Conservation (phyloP, 2,888 invertebrate genomes). For the Lithophane ornitopus region DNA sequence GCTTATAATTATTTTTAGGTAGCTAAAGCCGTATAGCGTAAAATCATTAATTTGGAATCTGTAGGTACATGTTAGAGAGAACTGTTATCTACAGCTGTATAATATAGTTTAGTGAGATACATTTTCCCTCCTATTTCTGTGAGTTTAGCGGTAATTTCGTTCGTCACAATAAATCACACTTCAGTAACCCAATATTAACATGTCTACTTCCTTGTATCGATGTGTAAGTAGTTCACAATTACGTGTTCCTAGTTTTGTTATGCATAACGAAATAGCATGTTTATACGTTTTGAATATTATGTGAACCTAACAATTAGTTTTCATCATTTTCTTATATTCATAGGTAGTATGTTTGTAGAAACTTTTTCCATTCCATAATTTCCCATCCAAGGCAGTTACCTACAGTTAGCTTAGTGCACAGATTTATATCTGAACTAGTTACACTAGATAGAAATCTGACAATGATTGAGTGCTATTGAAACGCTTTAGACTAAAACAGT, state of each 20-base stretch:
- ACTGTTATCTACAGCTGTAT: not conserved
- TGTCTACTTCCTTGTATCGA: slow-evolving; percentile 40
- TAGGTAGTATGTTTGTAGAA: slow-evolving; percentile 19
- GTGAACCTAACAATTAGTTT: slow-evolving; percentile 10
- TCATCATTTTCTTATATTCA: slow-evolving; percentile 24
- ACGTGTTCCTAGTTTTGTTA: slow-evolving; percentile 32
- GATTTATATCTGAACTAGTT: slow-evolving; percentile 57
- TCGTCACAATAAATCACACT: slow-evolving; percentile 31
- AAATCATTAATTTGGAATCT: slow-evolving; percentile 20
- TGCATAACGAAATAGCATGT: slow-evolving; percentile 53
- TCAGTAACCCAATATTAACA: slow-evolving; percentile 32
- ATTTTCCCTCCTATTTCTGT: slow-evolving; percentile 13
- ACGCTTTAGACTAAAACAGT: slow-evolving; percentile 30
- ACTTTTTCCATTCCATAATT: slow-evolving; percentile 38
- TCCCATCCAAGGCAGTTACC: slow-evolving; percentile 49
- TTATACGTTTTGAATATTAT: slow-evolving; percentile 24
- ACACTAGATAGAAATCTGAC: slow-evolving; percentile 56
- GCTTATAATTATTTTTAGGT: slow-evolving; percentile 19
- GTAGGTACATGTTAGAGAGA: not conserved
- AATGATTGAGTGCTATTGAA: slow-evolving; percentile 50
- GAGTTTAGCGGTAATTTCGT: slow-evolving; percentile 10
- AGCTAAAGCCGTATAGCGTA: slow-evolving; percentile 26
- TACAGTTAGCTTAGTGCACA: slow-evolving; percentile 43
- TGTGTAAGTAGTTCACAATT: slow-evolving; percentile 40
- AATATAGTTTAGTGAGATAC: not conserved